phyloP scores from a whole-genome alignment of 2,113 vertebrate genomes.

The Setophaga petechia region DNA sequence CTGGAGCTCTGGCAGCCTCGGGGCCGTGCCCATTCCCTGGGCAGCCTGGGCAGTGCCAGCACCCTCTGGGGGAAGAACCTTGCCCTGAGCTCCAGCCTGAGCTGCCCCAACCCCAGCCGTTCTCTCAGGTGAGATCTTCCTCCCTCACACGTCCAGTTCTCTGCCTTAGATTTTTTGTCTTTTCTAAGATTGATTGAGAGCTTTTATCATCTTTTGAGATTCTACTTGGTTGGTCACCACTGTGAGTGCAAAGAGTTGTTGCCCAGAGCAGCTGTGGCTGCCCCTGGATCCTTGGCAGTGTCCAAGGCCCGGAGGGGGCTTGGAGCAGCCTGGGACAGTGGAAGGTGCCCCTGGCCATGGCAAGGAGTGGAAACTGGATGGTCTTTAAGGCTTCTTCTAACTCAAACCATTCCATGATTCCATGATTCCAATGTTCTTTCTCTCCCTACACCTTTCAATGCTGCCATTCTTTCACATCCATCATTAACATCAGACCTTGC shows the following conservation, averaged over 20 bases:
- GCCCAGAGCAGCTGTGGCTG: not conserved
- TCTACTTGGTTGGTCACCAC: not conserved
- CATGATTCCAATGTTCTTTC: not conserved
- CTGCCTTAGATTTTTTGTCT: not conserved
- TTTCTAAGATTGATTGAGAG: not conserved
- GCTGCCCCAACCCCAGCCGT: not conserved
- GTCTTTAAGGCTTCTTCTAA: not conserved
- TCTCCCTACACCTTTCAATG: not conserved
- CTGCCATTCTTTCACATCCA: not conserved
- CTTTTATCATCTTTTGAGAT: not conserved
- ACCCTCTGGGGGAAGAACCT: not conserved
- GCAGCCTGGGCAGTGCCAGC: not conserved
- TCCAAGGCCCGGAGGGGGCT: accelerated
- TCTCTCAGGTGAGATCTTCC: not conserved
- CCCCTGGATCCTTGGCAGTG: not conserved
- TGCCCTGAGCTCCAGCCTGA: not conserved
- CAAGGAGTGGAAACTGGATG: too few relatives aligned
- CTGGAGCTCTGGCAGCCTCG: not conserved
- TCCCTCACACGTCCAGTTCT: not conserved
- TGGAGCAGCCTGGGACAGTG: accelerated
- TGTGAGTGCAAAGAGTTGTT: not conserved
- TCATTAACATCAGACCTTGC: too few relatives aligned
- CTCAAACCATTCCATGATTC: too few relatives aligned
- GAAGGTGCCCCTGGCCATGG: not conserved
- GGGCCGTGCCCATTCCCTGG: not conserved